phyloP scores from a whole-genome alignment of 2,888 invertebrate genomes.

The Ferdinandea cuprea region DNA sequence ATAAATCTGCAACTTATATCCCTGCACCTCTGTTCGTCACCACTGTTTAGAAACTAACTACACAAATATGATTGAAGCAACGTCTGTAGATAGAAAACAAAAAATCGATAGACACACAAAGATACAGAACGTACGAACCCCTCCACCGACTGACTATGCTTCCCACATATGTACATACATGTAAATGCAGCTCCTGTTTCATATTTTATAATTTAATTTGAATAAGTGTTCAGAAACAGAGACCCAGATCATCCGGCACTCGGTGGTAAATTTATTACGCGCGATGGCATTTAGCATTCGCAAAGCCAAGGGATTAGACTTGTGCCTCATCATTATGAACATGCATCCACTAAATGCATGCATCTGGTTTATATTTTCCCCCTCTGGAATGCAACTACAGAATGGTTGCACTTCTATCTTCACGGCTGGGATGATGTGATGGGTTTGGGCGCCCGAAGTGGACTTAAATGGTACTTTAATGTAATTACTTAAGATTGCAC shows the following conservation, averaged over 20 bases:
- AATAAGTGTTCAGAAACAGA: slow-evolving; percentile 51
- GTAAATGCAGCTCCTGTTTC: slow-evolving; percentile 51
- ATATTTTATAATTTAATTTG: slow-evolving; percentile 72
- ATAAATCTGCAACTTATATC: background rate
- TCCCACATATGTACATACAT: slow-evolving; percentile 15
- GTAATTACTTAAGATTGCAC: slow-evolving; percentile 67
- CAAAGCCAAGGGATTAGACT: slow-evolving; percentile 60
- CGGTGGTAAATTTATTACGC: slow-evolving; percentile 52
- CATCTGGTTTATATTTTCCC: slow-evolving; percentile 45
- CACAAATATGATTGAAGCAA: slow-evolving; percentile 8
- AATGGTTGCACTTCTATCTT: slow-evolving; percentile 5
- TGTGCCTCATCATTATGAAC: slow-evolving; percentile 64
- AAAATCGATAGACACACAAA: slow-evolving; percentile 57
- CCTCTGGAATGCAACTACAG: slow-evolving; percentile 28
- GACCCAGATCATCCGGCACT: slow-evolving; percentile 43
- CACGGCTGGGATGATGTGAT: slow-evolving; percentile 20
- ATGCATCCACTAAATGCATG: slow-evolving; percentile 53
- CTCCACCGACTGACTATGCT: background rate
- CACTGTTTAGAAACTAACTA: slow-evolving; percentile 19
- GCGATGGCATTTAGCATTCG: slow-evolving; percentile 61
- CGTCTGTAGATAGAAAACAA: slow-evolving; percentile 44
- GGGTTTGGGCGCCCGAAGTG: slow-evolving; percentile 53
- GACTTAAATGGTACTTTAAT: slow-evolving; percentile 72
- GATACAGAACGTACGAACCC: background rate
- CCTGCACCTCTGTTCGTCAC: background rate